Percentiles rank a stretch among this genome's conserved stretches.
Conservation (phyloP, 2,888 invertebrate species). For the Brachyopa scutellaris region DNA sequence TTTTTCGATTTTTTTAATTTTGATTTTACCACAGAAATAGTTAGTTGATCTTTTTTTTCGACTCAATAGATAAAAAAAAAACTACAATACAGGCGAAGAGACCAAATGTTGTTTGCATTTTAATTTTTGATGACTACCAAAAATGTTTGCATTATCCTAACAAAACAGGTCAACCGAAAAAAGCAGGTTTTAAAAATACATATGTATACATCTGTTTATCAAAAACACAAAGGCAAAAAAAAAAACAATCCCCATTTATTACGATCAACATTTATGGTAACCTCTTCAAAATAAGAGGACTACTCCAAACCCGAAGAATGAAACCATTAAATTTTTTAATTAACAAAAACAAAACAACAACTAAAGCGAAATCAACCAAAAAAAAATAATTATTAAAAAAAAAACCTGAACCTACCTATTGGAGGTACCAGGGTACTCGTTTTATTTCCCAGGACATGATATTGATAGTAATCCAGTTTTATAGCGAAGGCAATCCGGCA, state of each 20-base stretch:
- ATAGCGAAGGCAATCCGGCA: constrained; percentile 19
- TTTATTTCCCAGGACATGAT: constrained; percentile 74
- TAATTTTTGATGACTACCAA: background rate
- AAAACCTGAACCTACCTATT: constrained; percentile 73
- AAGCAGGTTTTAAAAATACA: constrained; percentile 28
- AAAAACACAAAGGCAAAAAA: no score
- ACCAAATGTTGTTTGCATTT: no score
- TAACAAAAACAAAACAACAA: no score
- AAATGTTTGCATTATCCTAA: background rate
- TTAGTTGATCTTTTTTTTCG: no score
- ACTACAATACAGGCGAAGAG: no score
- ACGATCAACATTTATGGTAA: constrained; percentile 19
- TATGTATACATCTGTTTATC: constrained; percentile 1
- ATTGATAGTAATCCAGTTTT: constrained; percentile 76
- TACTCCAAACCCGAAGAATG: background rate
- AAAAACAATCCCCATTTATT: constrained; percentile 13
- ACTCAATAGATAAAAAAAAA: no score
- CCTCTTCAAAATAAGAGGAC: constrained; percentile 26
- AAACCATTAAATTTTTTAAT: background rate
- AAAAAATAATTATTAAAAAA: background rate
- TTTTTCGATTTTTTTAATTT: no score
- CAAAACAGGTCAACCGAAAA: constrained; percentile 22
- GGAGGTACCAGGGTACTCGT: constrained; percentile 72
- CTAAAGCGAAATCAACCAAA: background rate
- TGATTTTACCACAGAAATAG: no score